Conservation (phyloP, 2,888 invertebrate species). For the Cantharis rufa region DNA sequence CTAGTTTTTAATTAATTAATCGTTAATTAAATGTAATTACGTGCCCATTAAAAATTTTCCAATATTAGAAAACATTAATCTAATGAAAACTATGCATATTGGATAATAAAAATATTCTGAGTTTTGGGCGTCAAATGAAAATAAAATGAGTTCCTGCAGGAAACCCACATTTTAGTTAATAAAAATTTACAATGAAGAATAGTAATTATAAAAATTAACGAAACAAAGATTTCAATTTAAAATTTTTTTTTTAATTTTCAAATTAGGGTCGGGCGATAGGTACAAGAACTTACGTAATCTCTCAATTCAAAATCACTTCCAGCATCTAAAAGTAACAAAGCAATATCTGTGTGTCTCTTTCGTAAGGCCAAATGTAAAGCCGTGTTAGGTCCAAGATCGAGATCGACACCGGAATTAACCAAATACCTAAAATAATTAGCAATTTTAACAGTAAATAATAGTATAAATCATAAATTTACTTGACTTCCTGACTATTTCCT, state of each 20-base stretch:
- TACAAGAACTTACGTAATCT: slow-evolving; percentile 54
- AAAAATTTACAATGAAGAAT: too few relatives aligned
- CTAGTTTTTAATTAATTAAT: too few relatives aligned
- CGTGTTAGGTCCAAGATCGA: slow-evolving; percentile 56
- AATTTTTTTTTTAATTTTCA: background rate
- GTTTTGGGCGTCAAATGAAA: too few relatives aligned
- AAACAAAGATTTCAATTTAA: too few relatives aligned
- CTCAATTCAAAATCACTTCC: slow-evolving; percentile 63
- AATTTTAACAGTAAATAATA: background rate
- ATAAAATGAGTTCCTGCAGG: too few relatives aligned
- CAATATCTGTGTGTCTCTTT: slow-evolving; percentile 61
- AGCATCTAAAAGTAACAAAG: slow-evolving; percentile 63
- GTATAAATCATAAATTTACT: slow-evolving; percentile 34
- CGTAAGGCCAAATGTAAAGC: slow-evolving; percentile 66
- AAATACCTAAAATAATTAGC: slow-evolving; percentile 43
- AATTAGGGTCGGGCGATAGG: background rate
- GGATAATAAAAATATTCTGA: too few relatives aligned
- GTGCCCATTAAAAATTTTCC: too few relatives aligned
- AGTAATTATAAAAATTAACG: too few relatives aligned
- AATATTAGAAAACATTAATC: too few relatives aligned
- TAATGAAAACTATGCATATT: too few relatives aligned
- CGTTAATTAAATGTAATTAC: too few relatives aligned
- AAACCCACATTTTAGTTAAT: too few relatives aligned
- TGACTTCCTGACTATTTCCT: slow-evolving; percentile 49
- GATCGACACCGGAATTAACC: slow-evolving; percentile 51